Conservation (phyloP, 2,797 vertebrate genomes). For the Dermochelys coriacea region DNA sequence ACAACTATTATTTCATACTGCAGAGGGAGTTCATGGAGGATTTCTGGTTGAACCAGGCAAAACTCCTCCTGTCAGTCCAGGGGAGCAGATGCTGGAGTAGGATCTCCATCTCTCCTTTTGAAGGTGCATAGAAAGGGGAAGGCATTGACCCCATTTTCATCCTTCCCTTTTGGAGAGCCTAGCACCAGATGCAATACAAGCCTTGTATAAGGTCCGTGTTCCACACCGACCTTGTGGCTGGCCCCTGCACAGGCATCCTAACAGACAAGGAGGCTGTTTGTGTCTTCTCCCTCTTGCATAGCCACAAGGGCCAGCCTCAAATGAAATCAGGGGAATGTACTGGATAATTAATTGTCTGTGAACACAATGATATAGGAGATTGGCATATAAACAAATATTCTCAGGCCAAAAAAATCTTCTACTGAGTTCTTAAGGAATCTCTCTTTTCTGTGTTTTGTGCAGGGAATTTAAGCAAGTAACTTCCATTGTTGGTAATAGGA, state of each 20-base stretch:
- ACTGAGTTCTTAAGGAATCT: background rate
- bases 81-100: accelerated
- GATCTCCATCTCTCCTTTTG: accelerated
- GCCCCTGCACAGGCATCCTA: background rate
- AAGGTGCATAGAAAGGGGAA: background rate
- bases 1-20: no score
- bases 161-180: background rate
- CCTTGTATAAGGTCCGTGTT: background rate
- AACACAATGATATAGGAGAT: background rate
- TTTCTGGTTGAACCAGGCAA: no score
- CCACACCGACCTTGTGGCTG: background rate
- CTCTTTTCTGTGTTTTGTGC: background rate
- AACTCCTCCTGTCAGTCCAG: background rate
- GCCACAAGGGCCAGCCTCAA: background rate
- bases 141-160: background rate
- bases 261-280: background rate
- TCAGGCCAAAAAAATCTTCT: no score
- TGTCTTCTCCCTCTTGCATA: background rate
- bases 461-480: slow-evolving; percentile 32
- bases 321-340: background rate
- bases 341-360: background rate
- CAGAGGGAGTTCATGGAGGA: background rate
- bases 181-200: no score
- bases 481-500: background rate
- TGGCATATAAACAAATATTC: slow-evolving; percentile 59